phyloP scores from a whole-genome alignment of 23 tunicate genomes.

The Diplosoma virens region DNA sequence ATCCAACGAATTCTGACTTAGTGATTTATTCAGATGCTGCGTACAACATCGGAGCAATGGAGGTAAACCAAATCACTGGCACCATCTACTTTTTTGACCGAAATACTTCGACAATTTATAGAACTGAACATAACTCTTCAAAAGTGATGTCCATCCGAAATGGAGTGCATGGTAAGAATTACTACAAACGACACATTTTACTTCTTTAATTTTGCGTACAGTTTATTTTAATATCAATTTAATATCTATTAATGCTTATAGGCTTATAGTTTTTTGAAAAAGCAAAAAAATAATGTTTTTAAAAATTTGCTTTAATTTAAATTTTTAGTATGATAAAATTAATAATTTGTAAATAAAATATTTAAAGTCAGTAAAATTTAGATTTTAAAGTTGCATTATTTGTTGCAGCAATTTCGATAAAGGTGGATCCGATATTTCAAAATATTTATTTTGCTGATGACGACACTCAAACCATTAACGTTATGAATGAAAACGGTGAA shows the following conservation, averaged over 20 bases:
- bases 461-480: constrained; percentile 22
- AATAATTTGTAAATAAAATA: no score
- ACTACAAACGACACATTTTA: background rate
- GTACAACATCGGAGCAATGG: background rate
- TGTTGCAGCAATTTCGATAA: constrained; percentile 30
- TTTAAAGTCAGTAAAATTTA: no score
- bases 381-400: no score
- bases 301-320: no score
- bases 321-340: no score
- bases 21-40: background rate
- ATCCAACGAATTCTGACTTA: no score
- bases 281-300: no score
- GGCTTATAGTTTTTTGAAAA: background rate
- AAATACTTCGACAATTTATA: background rate
- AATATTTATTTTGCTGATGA: constrained; percentile 35
- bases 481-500: constrained; percentile 23
- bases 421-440: constrained; percentile 31
- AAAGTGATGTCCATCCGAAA: background rate
- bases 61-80: background rate
- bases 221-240: background rate
- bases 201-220: background rate
- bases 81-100: constrained; percentile 17
- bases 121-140: background rate
- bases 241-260: background rate
- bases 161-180: background rate